Percentiles rank a stretch among this genome's conserved stretches.
Evolutionary conservation across 2,113 vertebrate species (phyloP).

Genomic region (Oceanodroma tethys): DNA sequence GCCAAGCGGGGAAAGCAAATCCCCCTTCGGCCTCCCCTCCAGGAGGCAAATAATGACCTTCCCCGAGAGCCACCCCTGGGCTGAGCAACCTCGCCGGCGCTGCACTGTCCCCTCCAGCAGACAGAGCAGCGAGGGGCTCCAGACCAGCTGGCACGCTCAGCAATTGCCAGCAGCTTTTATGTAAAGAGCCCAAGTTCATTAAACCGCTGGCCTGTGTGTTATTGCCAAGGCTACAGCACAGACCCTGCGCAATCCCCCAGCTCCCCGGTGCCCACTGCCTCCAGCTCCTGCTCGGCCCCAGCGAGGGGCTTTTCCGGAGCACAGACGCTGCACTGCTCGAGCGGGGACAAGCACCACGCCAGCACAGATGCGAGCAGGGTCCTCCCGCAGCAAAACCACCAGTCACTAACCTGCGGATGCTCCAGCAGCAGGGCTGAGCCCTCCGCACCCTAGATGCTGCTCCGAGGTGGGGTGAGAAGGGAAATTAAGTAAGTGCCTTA

Average conservation of each 20-base stretch:
- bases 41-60: neutral
- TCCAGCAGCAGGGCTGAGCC: neutral
- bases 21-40: neutral
- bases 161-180: neutral
- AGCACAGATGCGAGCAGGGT: neutral
- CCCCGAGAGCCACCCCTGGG: rapidly evolving
- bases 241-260: neutral
- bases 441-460: neutral
- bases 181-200: neutral
- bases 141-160: neutral
- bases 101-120: neutral
- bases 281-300: neutral
- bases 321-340: rapidly evolving
- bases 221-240: neutral
- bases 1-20: neutral
- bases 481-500: neutral
- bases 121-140: neutral
- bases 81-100: neutral
- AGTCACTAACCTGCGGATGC: rapidly evolving
- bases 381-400: neutral
- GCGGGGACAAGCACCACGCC: rapidly evolving
- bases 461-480: neutral
- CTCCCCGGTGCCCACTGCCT: neutral
- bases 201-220: neutral
- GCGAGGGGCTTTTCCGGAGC: neutral